phyloP scores from a whole-genome alignment of 1,140 invertebrate species.

The Bombus fervidus region DNA sequence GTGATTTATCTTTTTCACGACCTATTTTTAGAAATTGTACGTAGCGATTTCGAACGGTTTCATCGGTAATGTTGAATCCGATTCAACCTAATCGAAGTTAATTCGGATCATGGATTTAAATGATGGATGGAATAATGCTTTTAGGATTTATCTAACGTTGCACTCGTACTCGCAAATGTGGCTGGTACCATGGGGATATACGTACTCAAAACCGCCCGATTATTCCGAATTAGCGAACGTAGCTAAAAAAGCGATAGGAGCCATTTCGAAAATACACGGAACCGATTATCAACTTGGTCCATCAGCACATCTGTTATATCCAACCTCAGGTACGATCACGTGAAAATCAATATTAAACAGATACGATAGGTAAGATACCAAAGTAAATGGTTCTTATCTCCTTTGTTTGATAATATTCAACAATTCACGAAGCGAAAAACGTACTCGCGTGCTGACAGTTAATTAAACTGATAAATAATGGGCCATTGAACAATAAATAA shows the following conservation, averaged over 20 bases:
- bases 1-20: too few species aligned
- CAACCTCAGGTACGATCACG: slow-evolving; percentile 83
- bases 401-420: not conserved
- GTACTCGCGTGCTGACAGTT: not conserved
- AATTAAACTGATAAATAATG: slow-evolving; percentile 29
- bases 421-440: not conserved
- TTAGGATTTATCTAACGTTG: slow-evolving; percentile 90
- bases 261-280: slow-evolving; percentile 87
- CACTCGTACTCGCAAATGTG: slow-evolving; percentile 96
- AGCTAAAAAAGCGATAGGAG: slow-evolving; percentile 88
- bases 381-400: not conserved
- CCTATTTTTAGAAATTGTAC: too few species aligned
- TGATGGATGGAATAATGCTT: slow-evolving; percentile 71
- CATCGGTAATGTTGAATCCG: too few species aligned
- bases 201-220: slow-evolving; percentile 86
- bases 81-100: too few species aligned
- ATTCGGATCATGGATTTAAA: not conserved
- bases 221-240: slow-evolving; percentile 87
- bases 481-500: not conserved
- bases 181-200: slow-evolving; percentile 93
- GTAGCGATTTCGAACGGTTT: too few species aligned
- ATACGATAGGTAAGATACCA: too few species aligned
- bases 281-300: slow-evolving; percentile 89
- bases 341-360: too few species aligned
- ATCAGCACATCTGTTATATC: slow-evolving; percentile 89